Conservation (phyloP, 2,888 invertebrate species). For the Nomada fabriciana region DNA sequence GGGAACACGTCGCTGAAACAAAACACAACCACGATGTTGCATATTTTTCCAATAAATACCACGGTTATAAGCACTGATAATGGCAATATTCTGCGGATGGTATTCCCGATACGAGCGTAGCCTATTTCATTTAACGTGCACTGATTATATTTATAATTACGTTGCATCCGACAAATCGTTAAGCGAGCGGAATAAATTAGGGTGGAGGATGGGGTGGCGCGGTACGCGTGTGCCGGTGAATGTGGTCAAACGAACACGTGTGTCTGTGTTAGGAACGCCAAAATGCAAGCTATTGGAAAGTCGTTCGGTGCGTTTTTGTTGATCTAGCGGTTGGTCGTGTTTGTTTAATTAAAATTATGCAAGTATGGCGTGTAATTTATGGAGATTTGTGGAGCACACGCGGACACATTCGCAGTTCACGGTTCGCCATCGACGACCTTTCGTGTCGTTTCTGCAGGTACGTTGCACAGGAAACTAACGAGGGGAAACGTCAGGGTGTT, state of each 20-base stretch:
- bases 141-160: slow-evolving; percentile 68
- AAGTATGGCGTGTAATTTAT: slow-evolving; percentile 70
- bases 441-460: slow-evolving; percentile 10
- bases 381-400: slow-evolving; percentile 59
- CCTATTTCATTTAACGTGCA: slow-evolving; percentile 52
- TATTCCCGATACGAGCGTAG: slow-evolving; percentile 18
- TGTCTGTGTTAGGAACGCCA: slow-evolving; percentile 36
- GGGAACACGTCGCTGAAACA: background rate
- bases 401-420: slow-evolving; percentile 22
- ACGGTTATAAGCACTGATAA: slow-evolving; percentile 14
- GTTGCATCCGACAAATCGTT: slow-evolving; percentile 46
- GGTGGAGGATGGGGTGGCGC: slow-evolving; percentile 4
- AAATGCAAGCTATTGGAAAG: slow-evolving; percentile 66
- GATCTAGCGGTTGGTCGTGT: slow-evolving; percentile 57
- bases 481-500: slow-evolving; percentile 44
- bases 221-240: slow-evolving; percentile 8
- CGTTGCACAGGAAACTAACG: slow-evolving; percentile 50
- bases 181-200: slow-evolving; percentile 66
- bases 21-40: background rate
- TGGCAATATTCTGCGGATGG: slow-evolving; percentile 26
- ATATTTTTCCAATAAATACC: slow-evolving; percentile 21
- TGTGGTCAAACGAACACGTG: background rate
- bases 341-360: slow-evolving; percentile 75
- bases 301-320: slow-evolving; percentile 69
- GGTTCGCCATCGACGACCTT: slow-evolving; percentile 37